phyloP scores from a whole-genome alignment of 2,113 vertebrate species.

The Gila orcuttii region DNA sequence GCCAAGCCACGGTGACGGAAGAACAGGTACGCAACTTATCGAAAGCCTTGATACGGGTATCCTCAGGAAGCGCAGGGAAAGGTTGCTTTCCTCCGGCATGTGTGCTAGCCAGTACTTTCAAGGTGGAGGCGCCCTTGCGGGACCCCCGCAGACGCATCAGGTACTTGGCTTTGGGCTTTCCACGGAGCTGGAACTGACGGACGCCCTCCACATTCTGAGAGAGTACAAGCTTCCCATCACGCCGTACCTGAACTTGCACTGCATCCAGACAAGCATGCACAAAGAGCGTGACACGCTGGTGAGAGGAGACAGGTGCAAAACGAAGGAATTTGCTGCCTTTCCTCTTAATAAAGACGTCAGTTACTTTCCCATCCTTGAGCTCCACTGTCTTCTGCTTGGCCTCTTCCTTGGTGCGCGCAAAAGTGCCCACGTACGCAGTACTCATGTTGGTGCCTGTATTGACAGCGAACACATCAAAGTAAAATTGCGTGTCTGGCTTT shows the following conservation, averaged over 20 bases:
- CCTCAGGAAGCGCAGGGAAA: conserved; percentile 93
- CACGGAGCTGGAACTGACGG: conserved; percentile 90
- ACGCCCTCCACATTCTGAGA: conserved; percentile 91
- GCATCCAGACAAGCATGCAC: conserved; percentile 90
- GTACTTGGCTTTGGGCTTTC: conserved; percentile 95
- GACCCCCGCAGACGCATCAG: conserved; percentile 88
- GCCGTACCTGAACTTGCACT: conserved; percentile 89
- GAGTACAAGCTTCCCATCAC: conserved; percentile 90
- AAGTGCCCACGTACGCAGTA: conserved; percentile 93
- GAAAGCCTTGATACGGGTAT: conserved; percentile 94
- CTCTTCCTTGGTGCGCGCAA: conserved; percentile 94
- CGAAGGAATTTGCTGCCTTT: conserved; percentile 89
- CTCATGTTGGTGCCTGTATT: conserved; percentile 89
- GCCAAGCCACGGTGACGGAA: conserved; percentile 92
- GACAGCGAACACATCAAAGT: conserved; percentile 95
- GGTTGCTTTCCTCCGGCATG: conserved; percentile 88
- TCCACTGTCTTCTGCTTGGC: conserved; percentile 90
- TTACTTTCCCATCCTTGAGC: conserved; percentile 91
- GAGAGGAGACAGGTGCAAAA: conserved; percentile 93
- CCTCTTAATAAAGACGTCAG: conserved; percentile 91
- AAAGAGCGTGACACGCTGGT: conserved; percentile 90
- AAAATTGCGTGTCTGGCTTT: conserved; percentile 93
- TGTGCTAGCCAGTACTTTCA: conserved; percentile 90
- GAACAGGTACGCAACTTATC: conserved; percentile 95
- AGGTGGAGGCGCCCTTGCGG: conserved; percentile 87